These are phyloP conservation scores for Pantherophis alleghaniensis DNA, from an alignment of 2,797 vertebrate species.

Conservation along the genomic window DNA sequence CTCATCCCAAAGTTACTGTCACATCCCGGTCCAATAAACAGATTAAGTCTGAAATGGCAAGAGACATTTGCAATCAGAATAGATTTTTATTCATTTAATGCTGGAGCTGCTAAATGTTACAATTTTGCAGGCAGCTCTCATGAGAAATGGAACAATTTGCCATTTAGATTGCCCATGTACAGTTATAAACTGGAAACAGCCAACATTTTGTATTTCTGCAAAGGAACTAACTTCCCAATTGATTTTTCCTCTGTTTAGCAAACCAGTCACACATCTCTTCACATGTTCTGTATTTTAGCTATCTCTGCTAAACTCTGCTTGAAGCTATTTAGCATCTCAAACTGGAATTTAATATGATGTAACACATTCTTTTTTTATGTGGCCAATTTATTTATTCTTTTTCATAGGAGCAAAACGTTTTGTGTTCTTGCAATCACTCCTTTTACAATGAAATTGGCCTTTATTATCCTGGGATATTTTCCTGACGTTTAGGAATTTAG, in stretches of 20 bases:
- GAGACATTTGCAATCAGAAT: conserved; percentile 15
- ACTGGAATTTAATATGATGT: not conserved
- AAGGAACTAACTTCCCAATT: conserved; percentile 26
- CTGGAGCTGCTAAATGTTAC: conserved; percentile 7
- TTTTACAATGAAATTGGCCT: not conserved
- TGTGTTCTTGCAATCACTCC: not conserved
- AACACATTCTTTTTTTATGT: not conserved
- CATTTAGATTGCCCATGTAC: not conserved
- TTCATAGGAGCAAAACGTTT: not conserved
- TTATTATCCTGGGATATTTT: not conserved
- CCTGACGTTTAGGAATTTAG: not conserved
- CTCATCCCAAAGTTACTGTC: conserved; percentile 3
- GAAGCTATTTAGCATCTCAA: conserved; percentile 30
- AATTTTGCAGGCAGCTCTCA: not conserved
- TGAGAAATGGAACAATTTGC: not conserved
- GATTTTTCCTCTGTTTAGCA: conserved; percentile 29
- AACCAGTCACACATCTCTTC: conserved; percentile 35
- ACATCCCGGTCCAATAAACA: conserved; percentile 10
- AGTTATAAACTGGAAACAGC: conserved; percentile 17
- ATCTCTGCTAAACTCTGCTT: conserved; percentile 2
- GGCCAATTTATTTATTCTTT: not conserved
- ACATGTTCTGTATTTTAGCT: conserved; percentile 33
- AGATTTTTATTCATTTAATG: conserved; percentile 10
- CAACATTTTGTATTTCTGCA: not conserved
- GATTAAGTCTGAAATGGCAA: conserved; percentile 10